Base-by-base conservation (phyloP, 1,140 invertebrate genomes). In the Zelostemma sp. region DNA sequence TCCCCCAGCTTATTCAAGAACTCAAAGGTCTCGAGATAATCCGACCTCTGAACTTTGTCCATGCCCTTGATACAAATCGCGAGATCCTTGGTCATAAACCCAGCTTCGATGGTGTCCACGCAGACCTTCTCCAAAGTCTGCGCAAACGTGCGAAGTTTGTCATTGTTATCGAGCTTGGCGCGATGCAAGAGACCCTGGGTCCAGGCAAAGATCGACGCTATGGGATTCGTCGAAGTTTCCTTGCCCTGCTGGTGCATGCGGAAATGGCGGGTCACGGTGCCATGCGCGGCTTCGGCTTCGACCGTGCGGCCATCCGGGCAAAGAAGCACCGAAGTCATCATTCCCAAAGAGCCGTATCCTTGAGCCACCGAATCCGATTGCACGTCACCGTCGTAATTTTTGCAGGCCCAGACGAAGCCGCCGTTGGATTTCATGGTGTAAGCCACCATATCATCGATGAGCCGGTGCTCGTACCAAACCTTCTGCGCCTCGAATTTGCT, bases 371-470 rank as follows among this genome's bases (percentile, higher is more conserved):
- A 96, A 85, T 99, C 97, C 0, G 95, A 97, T 82, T 99, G 97
- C 0, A 99, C 98, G 87, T 99, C 98, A 28, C 98, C 98, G 81
- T 99, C 98, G 80, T 99, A 99, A 82, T 99, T 99, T 83, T 99
- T 99, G 85, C 97, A 95, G 15, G 97, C 96, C 97, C 98, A 99
- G 0, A 99, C 97, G 87, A 99, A 99, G 51, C 97, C 97, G 72
- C 98, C 98, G 68, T 97, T 94, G 1, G 95, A 96, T 84, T 99
- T 99, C 93, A 99, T 96, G 4, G 92, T 91, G 81, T 98, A 97
- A 11, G 98, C 98, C 1, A 99, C 97, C 97, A 99, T 99, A 77
- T 99, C 97, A 83, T 99, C 98, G 82, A 99, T 99, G 16, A 99
- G 86, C 48, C 98, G 90, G 85, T 99, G 97, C 75, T 28, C 33